A percentile compares a stretch with the other conserved stretches of the same genome.
Evolutionary conservation across 2,113 vertebrate genomes (phyloP).

Genomic region (Mohoua ochrocephala): DNA sequence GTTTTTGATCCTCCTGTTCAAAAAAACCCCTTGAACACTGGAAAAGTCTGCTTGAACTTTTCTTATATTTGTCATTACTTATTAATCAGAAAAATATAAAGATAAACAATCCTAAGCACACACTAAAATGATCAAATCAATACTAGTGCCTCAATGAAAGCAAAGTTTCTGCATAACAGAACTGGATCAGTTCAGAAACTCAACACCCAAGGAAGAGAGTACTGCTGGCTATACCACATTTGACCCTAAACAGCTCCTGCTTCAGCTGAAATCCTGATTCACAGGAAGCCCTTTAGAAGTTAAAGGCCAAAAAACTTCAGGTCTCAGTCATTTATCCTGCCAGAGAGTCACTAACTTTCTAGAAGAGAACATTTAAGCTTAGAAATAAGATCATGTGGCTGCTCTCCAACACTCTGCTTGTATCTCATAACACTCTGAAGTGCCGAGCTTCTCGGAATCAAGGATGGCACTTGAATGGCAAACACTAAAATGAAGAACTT

Average conservation of each 20-base stretch:
- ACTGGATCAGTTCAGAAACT: not conserved
- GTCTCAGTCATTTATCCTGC: not conserved
- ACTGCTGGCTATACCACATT: accelerated
- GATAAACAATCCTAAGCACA: not conserved
- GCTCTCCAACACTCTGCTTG: not conserved
- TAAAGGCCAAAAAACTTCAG: not conserved
- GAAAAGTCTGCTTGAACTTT: not conserved
- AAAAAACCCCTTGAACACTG: not conserved
- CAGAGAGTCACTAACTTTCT: not conserved
- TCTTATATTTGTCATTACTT: not conserved
- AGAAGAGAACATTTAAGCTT: not conserved
- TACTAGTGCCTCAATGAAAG: not conserved
- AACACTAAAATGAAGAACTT: not conserved
- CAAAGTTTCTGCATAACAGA: not conserved
- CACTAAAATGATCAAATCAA: not conserved
- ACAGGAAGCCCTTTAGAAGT: not conserved
- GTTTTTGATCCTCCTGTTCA: not conserved
- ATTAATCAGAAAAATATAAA: not conserved
- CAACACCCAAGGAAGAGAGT: not conserved
- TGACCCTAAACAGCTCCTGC: not conserved
- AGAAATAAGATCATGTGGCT: not conserved
- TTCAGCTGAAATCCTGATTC: not conserved
- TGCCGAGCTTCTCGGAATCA: not conserved
- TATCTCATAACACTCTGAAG: not conserved
- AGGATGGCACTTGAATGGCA: not conserved